phyloP scores from a whole-genome alignment of 1,140 invertebrate genomes.

The Drosophila obscura region DNA sequence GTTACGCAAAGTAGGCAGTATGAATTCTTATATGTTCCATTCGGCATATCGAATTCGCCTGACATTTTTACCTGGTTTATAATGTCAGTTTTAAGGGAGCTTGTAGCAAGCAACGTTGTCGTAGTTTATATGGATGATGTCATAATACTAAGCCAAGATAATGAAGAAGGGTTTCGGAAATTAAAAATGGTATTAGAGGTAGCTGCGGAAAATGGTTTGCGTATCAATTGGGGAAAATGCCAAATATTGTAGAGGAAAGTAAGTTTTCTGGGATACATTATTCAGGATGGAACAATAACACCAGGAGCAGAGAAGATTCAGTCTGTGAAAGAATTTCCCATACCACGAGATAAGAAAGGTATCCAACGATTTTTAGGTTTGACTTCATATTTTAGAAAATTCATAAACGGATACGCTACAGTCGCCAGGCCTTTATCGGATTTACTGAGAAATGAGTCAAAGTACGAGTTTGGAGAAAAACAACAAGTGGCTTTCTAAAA shows the following conservation, averaged over 20 bases:
- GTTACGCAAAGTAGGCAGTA: background rate
- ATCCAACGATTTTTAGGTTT: constrained; percentile 17
- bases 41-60: too few relatives aligned
- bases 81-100: background rate
- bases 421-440: background rate
- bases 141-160: background rate
- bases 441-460: background rate
- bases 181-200: background rate
- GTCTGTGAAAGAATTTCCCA: constrained; percentile 19
- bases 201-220: background rate
- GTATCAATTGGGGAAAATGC: background rate
- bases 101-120: too few relatives aligned
- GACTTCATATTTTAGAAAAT: constrained; percentile 16
- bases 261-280: constrained; percentile 20
- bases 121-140: background rate
- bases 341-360: constrained; percentile 8
- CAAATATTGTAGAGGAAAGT: background rate
- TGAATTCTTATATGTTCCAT: background rate
- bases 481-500: too few relatives aligned
- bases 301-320: background rate
- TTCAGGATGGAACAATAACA: constrained; percentile 7
- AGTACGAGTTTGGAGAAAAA: too few relatives aligned
- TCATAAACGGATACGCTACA: constrained; percentile 1
- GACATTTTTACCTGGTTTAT: background rate
- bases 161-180: background rate